phyloP scores from a whole-genome alignment of 2,113 vertebrate genomes.

The Melanotaenia duboulayi region DNA sequence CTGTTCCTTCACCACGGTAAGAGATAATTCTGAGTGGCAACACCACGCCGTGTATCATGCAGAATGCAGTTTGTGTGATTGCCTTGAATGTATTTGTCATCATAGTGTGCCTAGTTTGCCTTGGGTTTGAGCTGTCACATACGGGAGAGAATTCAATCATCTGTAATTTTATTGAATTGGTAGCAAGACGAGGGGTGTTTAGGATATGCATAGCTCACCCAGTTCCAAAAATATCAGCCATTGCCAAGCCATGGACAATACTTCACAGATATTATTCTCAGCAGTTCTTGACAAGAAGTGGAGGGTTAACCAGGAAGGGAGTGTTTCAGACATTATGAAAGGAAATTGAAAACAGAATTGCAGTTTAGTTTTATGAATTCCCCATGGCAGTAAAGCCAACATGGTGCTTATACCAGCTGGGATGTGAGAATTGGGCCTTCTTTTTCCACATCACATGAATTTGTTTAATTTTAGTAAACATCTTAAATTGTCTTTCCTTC shows the following conservation, averaged over 20 bases:
- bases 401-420: not conserved
- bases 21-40: slow-evolving; percentile 76
- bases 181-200: slow-evolving; percentile 7
- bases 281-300: slow-evolving; percentile 28
- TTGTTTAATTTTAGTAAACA: slow-evolving; percentile 16
- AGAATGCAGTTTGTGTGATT: slow-evolving; percentile 63
- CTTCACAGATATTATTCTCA: slow-evolving; percentile 32
- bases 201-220: slow-evolving; percentile 24
- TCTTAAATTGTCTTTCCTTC: slow-evolving; percentile 1
- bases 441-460: slow-evolving; percentile 3
- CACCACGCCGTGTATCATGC: slow-evolving; percentile 34
- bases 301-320: slow-evolving; percentile 16
- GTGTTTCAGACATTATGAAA: slow-evolving; percentile 21
- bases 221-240: slow-evolving; percentile 54
- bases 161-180: slow-evolving; percentile 38
- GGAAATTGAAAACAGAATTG: slow-evolving; percentile 23
- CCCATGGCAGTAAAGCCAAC: slow-evolving; percentile 19
- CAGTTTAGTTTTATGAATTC: slow-evolving; percentile 30
- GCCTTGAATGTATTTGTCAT: slow-evolving; percentile 52
- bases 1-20: slow-evolving; percentile 50
- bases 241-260: slow-evolving; percentile 26
- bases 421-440: slow-evolving; percentile 27
- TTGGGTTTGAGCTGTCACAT: slow-evolving; percentile 48
- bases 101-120: slow-evolving; percentile 50
- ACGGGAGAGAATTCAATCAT: slow-evolving; percentile 60